Conservation (phyloP, 2,888 invertebrate genomes). For the Plusia festucae region DNA sequence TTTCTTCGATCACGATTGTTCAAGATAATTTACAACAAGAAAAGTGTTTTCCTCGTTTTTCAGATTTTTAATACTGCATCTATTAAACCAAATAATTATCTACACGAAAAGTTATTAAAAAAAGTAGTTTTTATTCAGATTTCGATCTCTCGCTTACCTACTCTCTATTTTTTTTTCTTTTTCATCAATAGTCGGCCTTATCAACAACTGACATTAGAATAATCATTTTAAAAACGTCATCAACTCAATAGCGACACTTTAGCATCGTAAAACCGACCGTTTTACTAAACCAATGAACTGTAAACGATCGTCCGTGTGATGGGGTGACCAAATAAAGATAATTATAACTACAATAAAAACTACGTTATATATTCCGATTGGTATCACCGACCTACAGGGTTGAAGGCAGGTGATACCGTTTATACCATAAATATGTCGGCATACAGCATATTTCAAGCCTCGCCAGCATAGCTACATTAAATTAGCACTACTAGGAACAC, state of each 20-base stretch:
- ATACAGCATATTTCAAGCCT: constrained; percentile 76
- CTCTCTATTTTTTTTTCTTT: no score
- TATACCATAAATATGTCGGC: constrained; percentile 64
- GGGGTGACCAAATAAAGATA: constrained; percentile 68
- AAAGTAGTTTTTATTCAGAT: no score
- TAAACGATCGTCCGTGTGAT: constrained; percentile 59
- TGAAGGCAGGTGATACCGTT: constrained; percentile 72
- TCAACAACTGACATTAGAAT: constrained; percentile 14
- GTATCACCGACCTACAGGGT: constrained; percentile 70
- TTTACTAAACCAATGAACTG: constrained; percentile 61
- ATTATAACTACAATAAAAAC: constrained; percentile 64
- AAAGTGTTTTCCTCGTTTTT: background rate
- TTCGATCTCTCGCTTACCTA: no score
- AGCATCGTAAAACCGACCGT: constrained; percentile 49
- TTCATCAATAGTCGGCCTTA: background rate
- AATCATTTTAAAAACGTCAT: constrained; percentile 35
- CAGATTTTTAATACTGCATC: no score
- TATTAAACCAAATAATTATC: no score
- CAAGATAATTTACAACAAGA: background rate
- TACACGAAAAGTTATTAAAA: no score
- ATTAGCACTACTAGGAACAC: constrained; percentile 73
- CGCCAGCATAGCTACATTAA: constrained; percentile 66
- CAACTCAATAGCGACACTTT: constrained; percentile 47
- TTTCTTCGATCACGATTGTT: background rate
- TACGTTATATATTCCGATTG: constrained; percentile 64